Evolutionary conservation across 1,140 invertebrate species (phyloP).

Genomic region (Maniola jurtina): DNA sequence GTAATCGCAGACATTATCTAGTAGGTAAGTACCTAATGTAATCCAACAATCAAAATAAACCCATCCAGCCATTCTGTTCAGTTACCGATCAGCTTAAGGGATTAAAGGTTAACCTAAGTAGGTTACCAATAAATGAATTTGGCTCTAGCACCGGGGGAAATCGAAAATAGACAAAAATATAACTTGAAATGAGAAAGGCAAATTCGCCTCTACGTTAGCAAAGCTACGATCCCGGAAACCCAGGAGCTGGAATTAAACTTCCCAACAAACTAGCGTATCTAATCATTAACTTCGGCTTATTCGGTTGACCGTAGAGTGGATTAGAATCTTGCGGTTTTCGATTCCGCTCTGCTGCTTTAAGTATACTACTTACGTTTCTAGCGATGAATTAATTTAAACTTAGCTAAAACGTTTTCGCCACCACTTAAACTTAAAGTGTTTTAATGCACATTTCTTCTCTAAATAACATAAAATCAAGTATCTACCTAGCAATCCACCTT

Average conservation of each 20-base stretch:
- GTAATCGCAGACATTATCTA: too few relatives aligned
- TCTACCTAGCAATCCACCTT: too few relatives aligned
- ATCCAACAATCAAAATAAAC: too few relatives aligned
- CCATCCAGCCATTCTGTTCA: too few relatives aligned
- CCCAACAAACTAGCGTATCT: constrained; percentile 11
- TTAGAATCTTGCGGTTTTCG: constrained; percentile 23
- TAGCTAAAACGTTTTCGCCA: neutral
- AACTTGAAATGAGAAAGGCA: neutral
- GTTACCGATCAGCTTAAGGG: too few relatives aligned
- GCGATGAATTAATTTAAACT: neutral
- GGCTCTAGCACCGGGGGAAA: neutral
- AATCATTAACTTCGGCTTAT: constrained; percentile 21
- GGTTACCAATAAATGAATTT: neutral
- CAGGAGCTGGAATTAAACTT: constrained; percentile 10
- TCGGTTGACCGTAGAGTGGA: constrained; percentile 10
- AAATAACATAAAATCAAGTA: too few relatives aligned
- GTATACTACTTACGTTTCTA: neutral
- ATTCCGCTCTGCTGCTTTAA: constrained; percentile 1
- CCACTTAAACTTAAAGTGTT: too few relatives aligned
- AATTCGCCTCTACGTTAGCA: constrained; percentile 1
- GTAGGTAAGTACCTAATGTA: too few relatives aligned
- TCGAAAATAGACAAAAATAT: constrained; percentile 3
- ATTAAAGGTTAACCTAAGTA: too few relatives aligned
- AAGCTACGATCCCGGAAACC: constrained; percentile 5
- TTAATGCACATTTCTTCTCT: too few relatives aligned